A percentile compares a stretch with the other conserved stretches of the same genome.
Conservation (phyloP, 2,113 vertebrate genomes). For the Misgurnus mizolepis region DNA sequence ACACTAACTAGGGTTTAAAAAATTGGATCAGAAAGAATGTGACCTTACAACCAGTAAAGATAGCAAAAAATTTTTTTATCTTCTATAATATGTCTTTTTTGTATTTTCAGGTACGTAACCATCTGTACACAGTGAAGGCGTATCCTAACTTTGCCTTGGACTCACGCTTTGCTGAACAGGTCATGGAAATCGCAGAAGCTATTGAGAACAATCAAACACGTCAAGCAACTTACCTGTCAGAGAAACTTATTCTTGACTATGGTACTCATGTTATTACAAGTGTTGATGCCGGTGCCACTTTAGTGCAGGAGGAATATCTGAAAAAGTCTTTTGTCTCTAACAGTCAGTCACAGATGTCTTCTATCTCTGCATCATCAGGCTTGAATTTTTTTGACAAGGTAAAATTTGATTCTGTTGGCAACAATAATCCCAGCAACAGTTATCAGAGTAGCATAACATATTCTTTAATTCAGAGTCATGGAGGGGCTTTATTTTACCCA, state of each 20-base stretch:
- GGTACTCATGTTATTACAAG: constrained; percentile 86
- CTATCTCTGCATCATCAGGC: constrained; percentile 70
- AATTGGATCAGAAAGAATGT: too few relatives aligned
- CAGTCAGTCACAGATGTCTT: constrained; percentile 50
- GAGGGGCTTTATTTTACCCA: constrained; percentile 83
- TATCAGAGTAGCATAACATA: constrained; percentile 82
- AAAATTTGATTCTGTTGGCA: constrained; percentile 58
- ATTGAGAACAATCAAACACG: constrained; percentile 88
- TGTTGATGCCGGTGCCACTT: constrained; percentile 73
- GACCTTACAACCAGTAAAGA: too few relatives aligned
- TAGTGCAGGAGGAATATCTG: constrained; percentile 87
- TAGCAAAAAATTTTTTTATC: too few relatives aligned
- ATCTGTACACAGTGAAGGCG: constrained; percentile 82
- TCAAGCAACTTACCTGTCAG: constrained; percentile 79
- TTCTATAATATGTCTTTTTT: constrained; percentile 56
- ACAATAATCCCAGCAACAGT: neutral
- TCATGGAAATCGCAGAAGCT: constrained; percentile 77
- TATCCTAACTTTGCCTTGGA: constrained; percentile 78
- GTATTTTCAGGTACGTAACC: constrained; percentile 83
- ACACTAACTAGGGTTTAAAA: too few relatives aligned
- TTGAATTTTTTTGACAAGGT: constrained; percentile 76
- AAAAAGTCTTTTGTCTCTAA: constrained; percentile 75
- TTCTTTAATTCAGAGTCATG: constrained; percentile 82
- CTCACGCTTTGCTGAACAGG: constrained; percentile 74
- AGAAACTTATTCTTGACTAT: constrained; percentile 84